These are phyloP conservation scores for Petrocephalus microphthalmus DNA, from an alignment of 2,113 vertebrate species.

Conservation along the genomic window DNA sequence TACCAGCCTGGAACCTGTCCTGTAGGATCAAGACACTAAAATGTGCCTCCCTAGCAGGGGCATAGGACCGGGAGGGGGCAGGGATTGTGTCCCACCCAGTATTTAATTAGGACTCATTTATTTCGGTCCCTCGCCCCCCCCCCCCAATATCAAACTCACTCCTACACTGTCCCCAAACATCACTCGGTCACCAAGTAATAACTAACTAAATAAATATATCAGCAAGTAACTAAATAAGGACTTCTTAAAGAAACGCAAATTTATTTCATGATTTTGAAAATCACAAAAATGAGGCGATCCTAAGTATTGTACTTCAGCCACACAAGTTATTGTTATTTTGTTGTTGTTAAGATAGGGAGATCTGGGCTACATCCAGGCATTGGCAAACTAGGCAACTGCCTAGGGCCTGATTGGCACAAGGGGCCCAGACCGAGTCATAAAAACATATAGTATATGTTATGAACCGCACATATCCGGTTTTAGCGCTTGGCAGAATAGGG, in stretches of 20 bases:
- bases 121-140: neutral
- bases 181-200: neutral
- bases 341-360: neutral
- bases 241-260: too few species aligned
- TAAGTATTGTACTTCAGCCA: neutral
- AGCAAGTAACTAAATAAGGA: too few species aligned
- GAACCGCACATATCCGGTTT: neutral
- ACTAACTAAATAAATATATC: neutral
- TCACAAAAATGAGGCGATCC: neutral
- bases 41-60: neutral
- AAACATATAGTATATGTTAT: too few species aligned
- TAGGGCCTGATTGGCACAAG: too few species aligned
- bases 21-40: neutral
- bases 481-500: neutral
- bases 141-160: neutral
- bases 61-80: neutral
- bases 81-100: neutral
- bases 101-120: too few species aligned
- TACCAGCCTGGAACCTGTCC: neutral
- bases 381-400: neutral
- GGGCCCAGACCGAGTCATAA: too few species aligned
- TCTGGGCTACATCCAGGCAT: neutral
- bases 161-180: neutral
- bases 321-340: neutral
- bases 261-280: too few species aligned